Evolutionary conservation across 2,888 invertebrate genomes (phyloP).

Genomic region (Furcula furcula): DNA sequence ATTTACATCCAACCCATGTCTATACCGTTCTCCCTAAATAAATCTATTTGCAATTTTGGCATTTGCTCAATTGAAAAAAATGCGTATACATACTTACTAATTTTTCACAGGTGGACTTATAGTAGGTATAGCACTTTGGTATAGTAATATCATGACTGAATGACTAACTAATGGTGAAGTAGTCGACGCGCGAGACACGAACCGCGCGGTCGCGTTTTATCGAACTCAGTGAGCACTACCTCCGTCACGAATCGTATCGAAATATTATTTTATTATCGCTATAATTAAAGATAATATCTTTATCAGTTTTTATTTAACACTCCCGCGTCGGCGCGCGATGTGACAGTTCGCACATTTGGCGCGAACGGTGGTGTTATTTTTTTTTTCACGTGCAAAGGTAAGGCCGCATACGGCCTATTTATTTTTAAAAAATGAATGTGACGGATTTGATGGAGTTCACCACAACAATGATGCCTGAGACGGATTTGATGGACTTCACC

Average conservation of each 20-base stretch:
- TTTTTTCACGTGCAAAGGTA: slow-evolving; percentile 21
- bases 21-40: slow-evolving; percentile 9
- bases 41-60: slow-evolving; percentile 3
- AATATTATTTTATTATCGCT: slow-evolving; percentile 36
- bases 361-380: slow-evolving; percentile 26
- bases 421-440: slow-evolving; percentile 44
- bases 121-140: no score
- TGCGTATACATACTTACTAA: slow-evolving; percentile 16
- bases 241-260: slow-evolving; percentile 27
- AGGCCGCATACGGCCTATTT: slow-evolving; percentile 14
- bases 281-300: slow-evolving; percentile 50
- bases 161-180: no score
- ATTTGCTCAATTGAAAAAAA: slow-evolving; percentile 7
- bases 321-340: slow-evolving; percentile 32
- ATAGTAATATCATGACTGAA: no score
- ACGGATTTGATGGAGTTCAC: slow-evolving; percentile 37
- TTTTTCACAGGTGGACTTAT: no score
- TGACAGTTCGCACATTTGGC: slow-evolving; percentile 39
- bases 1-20: slow-evolving; percentile 4
- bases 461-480: slow-evolving; percentile 29
- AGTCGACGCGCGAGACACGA: slow-evolving; percentile 37
- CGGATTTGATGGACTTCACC: slow-evolving; percentile 5
- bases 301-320: slow-evolving; percentile 43
- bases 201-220: slow-evolving; percentile 49
- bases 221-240: slow-evolving; percentile 18